Evolutionary conservation across 2,113 vertebrate genomes (phyloP).

Genomic region (Athene cunicularia): DNA sequence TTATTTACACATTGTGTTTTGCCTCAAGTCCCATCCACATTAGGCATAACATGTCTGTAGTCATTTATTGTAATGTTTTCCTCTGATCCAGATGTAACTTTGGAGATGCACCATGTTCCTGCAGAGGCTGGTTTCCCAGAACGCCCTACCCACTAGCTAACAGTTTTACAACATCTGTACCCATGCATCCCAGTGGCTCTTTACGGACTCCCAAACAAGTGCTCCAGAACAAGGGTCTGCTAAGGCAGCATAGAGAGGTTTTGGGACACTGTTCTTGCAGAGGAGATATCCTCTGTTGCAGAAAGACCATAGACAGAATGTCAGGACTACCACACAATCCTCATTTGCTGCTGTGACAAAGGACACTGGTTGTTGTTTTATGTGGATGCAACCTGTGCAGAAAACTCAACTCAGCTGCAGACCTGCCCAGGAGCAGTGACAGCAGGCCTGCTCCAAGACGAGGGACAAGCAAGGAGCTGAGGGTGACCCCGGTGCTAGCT

Average conservation of each 20-base stretch:
- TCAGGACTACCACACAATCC: neutral
- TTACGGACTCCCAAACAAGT: neutral
- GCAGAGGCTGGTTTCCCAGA: neutral
- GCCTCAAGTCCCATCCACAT: neutral
- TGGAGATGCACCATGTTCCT: neutral
- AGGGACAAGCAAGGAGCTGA: accelerated
- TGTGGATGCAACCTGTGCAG: neutral
- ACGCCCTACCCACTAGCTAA: neutral
- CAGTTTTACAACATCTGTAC: neutral
- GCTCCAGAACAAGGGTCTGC: neutral
- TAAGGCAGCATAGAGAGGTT: neutral
- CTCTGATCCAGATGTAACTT: accelerated
- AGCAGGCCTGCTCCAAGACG: neutral
- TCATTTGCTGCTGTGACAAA: neutral
- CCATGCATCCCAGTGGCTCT: neutral
- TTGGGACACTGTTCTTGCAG: neutral
- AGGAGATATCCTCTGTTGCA: neutral
- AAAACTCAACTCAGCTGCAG: neutral
- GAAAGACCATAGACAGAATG: neutral
- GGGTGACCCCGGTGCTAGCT: neutral
- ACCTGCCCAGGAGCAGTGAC: neutral
- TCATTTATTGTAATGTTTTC: neutral
- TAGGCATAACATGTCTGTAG: neutral
- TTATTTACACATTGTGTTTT: neutral
- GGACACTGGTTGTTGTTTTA: accelerated